Conservation (phyloP, 2,888 invertebrate genomes). For the Keiferia lycopersicella region DNA sequence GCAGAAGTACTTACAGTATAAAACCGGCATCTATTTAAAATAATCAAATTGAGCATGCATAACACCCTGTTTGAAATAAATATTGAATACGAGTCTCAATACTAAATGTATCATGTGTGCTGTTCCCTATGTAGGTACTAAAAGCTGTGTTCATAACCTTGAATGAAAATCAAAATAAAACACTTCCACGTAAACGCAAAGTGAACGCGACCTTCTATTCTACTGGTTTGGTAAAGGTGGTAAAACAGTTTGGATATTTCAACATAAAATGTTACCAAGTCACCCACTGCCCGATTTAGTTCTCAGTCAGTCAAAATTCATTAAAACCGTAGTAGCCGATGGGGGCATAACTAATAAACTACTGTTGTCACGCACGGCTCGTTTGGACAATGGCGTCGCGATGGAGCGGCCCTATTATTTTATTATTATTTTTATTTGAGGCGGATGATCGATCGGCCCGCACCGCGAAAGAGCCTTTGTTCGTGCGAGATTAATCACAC, state of each 20-base stretch:
- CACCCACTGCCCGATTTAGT: constrained; percentile 27
- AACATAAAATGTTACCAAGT: constrained; percentile 19
- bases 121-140: not conserved
- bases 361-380: constrained; percentile 65
- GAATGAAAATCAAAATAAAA: constrained; percentile 15
- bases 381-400: constrained; percentile 64
- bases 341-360: constrained; percentile 18
- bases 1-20: too few relatives aligned
- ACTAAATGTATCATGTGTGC: too few relatives aligned
- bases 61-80: too few relatives aligned
- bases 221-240: not conserved
- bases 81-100: too few relatives aligned
- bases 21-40: too few relatives aligned
- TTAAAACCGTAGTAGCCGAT: constrained; percentile 23
- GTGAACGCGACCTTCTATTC: constrained; percentile 10
- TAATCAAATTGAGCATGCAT: too few relatives aligned
- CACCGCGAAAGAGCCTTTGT: constrained; percentile 74
- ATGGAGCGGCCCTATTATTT: constrained; percentile 62
- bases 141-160: not conserved
- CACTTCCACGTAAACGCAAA: constrained; percentile 3
- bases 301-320: constrained; percentile 26
- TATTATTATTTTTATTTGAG: constrained; percentile 78
- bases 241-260: constrained; percentile 16
- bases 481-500: constrained; percentile 75
- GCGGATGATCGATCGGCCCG: constrained; percentile 74